phyloP scores from a whole-genome alignment of 2,888 invertebrate genomes.

The Listrodromus nycthemerus region DNA sequence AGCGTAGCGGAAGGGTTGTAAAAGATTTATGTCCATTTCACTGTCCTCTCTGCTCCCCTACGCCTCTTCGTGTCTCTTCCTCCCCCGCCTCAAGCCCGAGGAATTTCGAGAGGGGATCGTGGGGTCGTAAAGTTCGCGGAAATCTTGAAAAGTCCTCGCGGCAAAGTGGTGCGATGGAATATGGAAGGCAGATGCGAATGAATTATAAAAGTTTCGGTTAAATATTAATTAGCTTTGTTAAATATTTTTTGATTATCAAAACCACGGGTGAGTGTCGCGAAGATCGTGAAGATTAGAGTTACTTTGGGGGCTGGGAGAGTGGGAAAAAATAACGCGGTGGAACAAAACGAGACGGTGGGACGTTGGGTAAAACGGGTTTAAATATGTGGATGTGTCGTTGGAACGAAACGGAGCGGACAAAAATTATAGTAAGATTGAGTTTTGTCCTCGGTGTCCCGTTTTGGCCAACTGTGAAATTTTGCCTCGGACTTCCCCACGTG shows the following conservation, averaged over 20 bases:
- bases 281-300: too few species aligned
- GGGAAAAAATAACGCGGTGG: too few species aligned
- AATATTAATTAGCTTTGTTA: background rate
- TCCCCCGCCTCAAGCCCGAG: conserved; percentile 6
- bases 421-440: too few species aligned
- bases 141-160: conserved; percentile 66
- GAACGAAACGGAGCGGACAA: too few species aligned
- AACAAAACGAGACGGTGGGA: too few species aligned
- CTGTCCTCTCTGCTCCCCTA: conserved; percentile 38
- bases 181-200: conserved; percentile 23
- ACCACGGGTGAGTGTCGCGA: background rate
- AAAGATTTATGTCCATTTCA: conserved; percentile 69
- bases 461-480: too few species aligned
- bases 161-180: conserved; percentile 32
- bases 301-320: too few species aligned
- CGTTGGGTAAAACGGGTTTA: too few species aligned
- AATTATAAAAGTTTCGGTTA: conserved; percentile 12
- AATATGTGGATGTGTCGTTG: too few species aligned
- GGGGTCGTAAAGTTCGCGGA: conserved; percentile 64
- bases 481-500: too few species aligned
- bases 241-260: background rate
- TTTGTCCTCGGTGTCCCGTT: too few species aligned
- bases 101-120: conserved; percentile 33
- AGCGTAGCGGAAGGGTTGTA: conserved; percentile 70
- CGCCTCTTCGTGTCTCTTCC: background rate